These are phyloP conservation scores for Ophthalmolycus amberensis DNA, from an alignment of 2,113 vertebrate species.

Conservation along the genomic window DNA sequence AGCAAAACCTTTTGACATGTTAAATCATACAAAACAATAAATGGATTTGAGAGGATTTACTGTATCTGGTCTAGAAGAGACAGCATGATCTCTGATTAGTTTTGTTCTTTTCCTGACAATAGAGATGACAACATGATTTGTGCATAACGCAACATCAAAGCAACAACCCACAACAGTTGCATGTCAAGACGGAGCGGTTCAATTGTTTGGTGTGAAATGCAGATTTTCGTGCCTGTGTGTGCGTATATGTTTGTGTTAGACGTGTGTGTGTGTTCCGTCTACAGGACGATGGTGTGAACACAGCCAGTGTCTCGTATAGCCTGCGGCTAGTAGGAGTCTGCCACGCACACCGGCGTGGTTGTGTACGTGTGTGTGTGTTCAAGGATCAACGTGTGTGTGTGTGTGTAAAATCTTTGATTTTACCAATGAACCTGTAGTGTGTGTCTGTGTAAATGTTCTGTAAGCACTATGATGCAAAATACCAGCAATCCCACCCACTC, in stretches of 20 bases:
- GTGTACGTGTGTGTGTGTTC: slow-evolving; percentile 14
- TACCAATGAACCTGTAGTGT: slow-evolving; percentile 36
- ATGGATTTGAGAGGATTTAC: slow-evolving; percentile 67
- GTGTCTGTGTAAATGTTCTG: slow-evolving; percentile 18
- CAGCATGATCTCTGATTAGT: slow-evolving; percentile 52
- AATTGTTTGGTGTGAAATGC: slow-evolving; percentile 46
- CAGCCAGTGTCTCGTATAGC: slow-evolving; percentile 45
- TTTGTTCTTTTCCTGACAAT: slow-evolving; percentile 42
- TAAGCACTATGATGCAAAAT: slow-evolving; percentile 67
- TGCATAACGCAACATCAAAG: slow-evolving; percentile 73
- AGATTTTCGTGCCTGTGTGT: slow-evolving; percentile 34
- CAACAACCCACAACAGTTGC: slow-evolving; percentile 58
- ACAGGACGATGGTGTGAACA: slow-evolving; percentile 25
- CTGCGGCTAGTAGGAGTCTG: slow-evolving; percentile 44
- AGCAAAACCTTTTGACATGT: slow-evolving; percentile 67
- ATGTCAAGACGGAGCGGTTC: slow-evolving; percentile 26
- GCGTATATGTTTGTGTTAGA: not conserved
- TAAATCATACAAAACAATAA: slow-evolving; percentile 44
- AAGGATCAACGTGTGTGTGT: not conserved
- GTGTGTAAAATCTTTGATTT: slow-evolving; percentile 28
- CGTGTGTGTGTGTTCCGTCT: slow-evolving; percentile 39
- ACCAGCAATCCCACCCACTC: slow-evolving; percentile 58
- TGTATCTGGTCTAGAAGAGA: slow-evolving; percentile 13
- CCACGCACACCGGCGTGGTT: slow-evolving; percentile 40
- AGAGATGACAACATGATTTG: slow-evolving; percentile 40